phyloP scores from a whole-genome alignment of 2,797 vertebrate species.

The Sciurus vulgaris region DNA sequence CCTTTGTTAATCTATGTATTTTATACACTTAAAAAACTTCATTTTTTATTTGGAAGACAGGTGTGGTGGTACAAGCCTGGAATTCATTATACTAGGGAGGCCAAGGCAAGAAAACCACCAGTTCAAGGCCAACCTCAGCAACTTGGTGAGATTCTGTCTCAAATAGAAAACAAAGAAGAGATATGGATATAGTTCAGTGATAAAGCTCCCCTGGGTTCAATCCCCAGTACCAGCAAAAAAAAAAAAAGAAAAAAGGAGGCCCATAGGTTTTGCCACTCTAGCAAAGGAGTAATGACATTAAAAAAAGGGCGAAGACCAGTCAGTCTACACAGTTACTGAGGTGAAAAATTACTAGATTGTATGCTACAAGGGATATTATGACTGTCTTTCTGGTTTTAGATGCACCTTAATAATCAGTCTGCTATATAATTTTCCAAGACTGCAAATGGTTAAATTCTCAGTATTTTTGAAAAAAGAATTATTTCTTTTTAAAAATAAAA shows the following conservation, averaged over 20 bases:
- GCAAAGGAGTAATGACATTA: not conserved
- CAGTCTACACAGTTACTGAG: not conserved
- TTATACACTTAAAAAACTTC: not conserved
- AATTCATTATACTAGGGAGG: no score
- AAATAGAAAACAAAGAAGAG: no score
- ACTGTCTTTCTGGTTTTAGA: not conserved
- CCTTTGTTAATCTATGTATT: not conserved
- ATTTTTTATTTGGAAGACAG: not conserved
- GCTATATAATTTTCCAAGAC: not conserved
- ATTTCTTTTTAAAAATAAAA: slow-evolving; percentile 34
- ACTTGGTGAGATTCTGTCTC: no score
- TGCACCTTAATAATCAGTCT: not conserved
- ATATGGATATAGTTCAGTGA: no score
- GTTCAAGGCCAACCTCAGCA: no score
- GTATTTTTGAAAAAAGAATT: not conserved
- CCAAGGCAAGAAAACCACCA: no score
- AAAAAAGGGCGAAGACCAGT: not conserved
- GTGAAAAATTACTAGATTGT: not conserved
- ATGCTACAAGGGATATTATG: not conserved
- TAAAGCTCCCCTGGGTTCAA: no score
- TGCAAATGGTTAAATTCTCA: slow-evolving; percentile 6
- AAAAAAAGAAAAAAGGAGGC: no score
- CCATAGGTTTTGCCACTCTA: not conserved
- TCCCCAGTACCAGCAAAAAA: no score
- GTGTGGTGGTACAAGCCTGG: no score